Conservation (phyloP, 2,888 invertebrate species). For the Lymantria dispar region DNA sequence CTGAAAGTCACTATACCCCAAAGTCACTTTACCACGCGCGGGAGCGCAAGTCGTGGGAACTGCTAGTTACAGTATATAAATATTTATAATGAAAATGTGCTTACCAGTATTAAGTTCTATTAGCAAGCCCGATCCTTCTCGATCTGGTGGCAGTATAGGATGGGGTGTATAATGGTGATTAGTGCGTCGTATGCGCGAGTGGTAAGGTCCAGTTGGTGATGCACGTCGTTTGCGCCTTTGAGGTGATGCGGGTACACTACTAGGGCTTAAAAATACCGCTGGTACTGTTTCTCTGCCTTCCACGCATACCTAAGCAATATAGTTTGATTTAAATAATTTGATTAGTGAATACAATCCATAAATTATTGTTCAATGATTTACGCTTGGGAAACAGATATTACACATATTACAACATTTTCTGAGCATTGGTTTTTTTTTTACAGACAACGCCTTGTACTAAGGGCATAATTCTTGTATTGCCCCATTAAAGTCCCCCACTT, state of each 20-base stretch:
- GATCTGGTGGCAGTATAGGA: conserved; percentile 95
- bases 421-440: not conserved
- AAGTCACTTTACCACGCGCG: too few species aligned
- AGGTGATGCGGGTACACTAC: conserved; percentile 86
- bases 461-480: too few species aligned
- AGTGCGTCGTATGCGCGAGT: conserved; percentile 75
- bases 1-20: too few species aligned
- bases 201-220: conserved; percentile 82
- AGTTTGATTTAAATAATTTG: too few species aligned
- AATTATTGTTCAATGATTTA: too few species aligned
- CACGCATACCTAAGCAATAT: conserved; percentile 72
- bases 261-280: conserved; percentile 90
- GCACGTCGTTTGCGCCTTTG: conserved; percentile 85
- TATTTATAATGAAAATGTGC: not conserved
- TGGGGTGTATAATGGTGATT: conserved; percentile 92
- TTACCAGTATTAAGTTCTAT: conserved; percentile 73
- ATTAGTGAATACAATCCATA: too few species aligned
- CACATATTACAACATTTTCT: too few species aligned
- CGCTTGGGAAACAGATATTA: too few species aligned
- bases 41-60: too few species aligned
- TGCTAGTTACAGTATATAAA: too few species aligned
- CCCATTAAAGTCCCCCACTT: too few species aligned
- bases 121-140: conserved; percentile 94
- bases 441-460: too few species aligned
- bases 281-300: conserved; percentile 86